A percentile compares a stretch with the other conserved stretches of the same genome.
Evolutionary conservation across 2,888 invertebrate genomes (phyloP).

Genomic region (Cephus rjabovi): DNA sequence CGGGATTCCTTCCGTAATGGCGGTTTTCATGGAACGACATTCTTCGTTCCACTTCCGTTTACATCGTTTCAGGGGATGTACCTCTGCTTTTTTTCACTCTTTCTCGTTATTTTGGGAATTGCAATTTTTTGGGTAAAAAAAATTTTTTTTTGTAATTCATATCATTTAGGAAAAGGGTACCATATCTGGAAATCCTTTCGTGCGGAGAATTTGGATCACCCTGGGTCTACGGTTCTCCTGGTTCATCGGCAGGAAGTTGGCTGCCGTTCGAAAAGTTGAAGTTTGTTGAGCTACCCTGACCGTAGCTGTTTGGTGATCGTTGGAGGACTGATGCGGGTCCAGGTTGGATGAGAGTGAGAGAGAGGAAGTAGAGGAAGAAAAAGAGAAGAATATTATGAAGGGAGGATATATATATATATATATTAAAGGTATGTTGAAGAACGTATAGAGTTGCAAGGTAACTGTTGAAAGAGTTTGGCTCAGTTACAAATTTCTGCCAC

Average conservation of each 20-base stretch:
- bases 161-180: constrained; percentile 31
- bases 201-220: not conserved
- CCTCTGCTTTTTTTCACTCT: not conserved
- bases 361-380: not conserved
- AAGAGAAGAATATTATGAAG: not conserved
- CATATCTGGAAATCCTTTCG: not conserved
- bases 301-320: constrained; percentile 47
- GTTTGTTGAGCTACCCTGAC: constrained; percentile 36
- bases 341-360: constrained; percentile 20
- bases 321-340: constrained; percentile 45
- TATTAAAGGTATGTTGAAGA: constrained; percentile 15
- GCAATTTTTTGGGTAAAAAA: no score
- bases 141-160: not conserved
- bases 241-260: constrained; percentile 43
- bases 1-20: not conserved
- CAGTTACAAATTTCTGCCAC: constrained; percentile 31
- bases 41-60: not conserved
- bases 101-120: no score
- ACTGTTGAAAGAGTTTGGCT: constrained; percentile 48
- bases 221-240: constrained; percentile 15
- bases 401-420: no score
- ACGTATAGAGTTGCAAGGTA: constrained; percentile 27
- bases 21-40: not conserved
- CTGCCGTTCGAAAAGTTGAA: constrained; percentile 42
- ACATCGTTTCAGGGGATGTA: not conserved